Evolutionary conservation across 2,113 vertebrate species (phyloP), one percentile per base, ranked within the genome.

Genomic region (Mirounga angustirostris): DNA sequence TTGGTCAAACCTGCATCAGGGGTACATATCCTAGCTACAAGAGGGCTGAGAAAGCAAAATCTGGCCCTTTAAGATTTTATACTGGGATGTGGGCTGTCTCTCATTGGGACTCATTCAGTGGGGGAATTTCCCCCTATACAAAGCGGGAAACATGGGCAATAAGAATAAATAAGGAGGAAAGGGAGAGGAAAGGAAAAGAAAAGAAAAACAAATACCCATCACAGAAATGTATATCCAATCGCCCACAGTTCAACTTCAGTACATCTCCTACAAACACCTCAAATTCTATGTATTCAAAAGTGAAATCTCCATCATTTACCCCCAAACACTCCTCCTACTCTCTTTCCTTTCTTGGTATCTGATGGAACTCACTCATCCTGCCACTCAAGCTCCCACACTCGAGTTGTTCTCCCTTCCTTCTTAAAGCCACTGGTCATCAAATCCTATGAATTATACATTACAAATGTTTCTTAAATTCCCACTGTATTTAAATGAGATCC

Each of bases 331-430:
- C 15, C 15, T 84, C 9, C 33, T 50, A 2, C 10, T 73, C 28
- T 59, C 36, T 65, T 92, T 89, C 58, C 14, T 94, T 90, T 28
- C 50, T 88, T 88, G 40, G 15, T 79, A 36, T 63, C 8, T 63
- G 65, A 63, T 85, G 63, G 50, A 63, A 22, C 26, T 92, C 65
- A 30, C 40, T 94, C n/a, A 94, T 28, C 33, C 2, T 33, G 56
- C 79, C 79, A 63, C 26, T 24, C 24, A 69, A 69, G 30, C 7
- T 18, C 13, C 22, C 87, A 86, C 63, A n/a, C 7, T 91, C 30
- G n/a, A 82, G 65, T 82, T 92, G n/a, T n/a, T 94, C 54, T 73
- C 15, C 9, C 54, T 81, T 24, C 63, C 56, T 91, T 94, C n/a
- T 78, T 50, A 74, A 94, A 88, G 56, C 43, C 33, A 21, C 12